phyloP scores from a whole-genome alignment of 2,888 invertebrate species.

The Chrysodeixis includens region DNA sequence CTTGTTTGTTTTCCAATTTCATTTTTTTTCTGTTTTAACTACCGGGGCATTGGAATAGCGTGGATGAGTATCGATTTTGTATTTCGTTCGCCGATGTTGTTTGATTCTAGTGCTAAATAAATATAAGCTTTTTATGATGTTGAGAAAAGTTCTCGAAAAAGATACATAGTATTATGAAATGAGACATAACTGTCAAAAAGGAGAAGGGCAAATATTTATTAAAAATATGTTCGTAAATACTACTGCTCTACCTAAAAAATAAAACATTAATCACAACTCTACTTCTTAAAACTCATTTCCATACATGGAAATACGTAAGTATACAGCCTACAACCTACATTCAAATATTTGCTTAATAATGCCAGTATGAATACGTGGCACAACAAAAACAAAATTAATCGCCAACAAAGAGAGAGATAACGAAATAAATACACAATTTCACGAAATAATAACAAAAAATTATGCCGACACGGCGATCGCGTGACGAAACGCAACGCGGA shows the following conservation, averaged over 20 bases:
- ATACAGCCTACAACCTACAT: conserved; percentile 18
- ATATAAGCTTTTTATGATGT: neutral
- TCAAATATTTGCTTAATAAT: conserved; percentile 41
- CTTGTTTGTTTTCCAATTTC: conserved; percentile 78
- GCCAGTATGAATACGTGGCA: conserved; percentile 32
- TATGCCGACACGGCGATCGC: conserved; percentile 58
- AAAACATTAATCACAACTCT: neutral
- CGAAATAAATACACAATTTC: conserved; percentile 56
- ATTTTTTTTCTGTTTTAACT: conserved; percentile 68
- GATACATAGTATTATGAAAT: too few relatives aligned
- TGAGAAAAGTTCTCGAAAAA: too few relatives aligned
- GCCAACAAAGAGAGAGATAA: conserved; percentile 55
- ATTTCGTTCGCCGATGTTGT: neutral
- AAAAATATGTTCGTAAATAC: too few relatives aligned
- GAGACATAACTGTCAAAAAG: too few relatives aligned
- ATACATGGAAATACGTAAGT: conserved; percentile 14
- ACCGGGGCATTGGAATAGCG: conserved; percentile 52
- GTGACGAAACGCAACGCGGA: conserved; percentile 59
- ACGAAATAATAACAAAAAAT: conserved; percentile 55
- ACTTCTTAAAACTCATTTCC: conserved; percentile 12
- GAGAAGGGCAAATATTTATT: too few relatives aligned
- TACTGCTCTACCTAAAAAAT: neutral
- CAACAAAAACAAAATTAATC: conserved; percentile 58
- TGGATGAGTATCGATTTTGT: conserved; percentile 57
- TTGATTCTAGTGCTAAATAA: neutral